A percentile compares a stretch with the other conserved stretches of the same genome.
Conservation (phyloP, 2,888 invertebrate genomes). For the Tanaodytes sp. region DNA sequence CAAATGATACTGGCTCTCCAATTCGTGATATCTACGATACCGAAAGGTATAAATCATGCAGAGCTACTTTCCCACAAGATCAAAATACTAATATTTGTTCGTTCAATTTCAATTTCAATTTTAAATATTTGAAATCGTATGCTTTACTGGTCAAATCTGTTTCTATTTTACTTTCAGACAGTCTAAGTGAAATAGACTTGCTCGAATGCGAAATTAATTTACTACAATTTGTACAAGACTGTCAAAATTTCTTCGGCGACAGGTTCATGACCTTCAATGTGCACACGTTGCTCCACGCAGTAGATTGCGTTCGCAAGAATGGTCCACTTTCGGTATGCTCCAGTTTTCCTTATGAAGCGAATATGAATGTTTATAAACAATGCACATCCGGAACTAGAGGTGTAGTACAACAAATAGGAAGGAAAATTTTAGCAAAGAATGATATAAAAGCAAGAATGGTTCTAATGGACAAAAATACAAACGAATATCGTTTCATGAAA, state of each 20-base stretch:
- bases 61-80: conserved; percentile 9
- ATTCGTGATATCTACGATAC: conserved; percentile 23
- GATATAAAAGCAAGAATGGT: conserved; percentile 12
- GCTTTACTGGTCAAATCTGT: conserved; percentile 27
- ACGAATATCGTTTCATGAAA: conserved; percentile 12
- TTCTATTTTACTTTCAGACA: conserved; percentile 13
- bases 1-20: background rate
- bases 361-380: conserved; percentile 37
- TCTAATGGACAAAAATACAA: background rate
- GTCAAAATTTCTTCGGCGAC: conserved; percentile 26
- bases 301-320: conserved; percentile 20
- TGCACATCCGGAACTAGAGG: conserved; percentile 35
- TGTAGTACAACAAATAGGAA: conserved; percentile 17
- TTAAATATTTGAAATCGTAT: conserved; percentile 34
- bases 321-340: conserved; percentile 33
- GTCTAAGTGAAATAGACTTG: conserved; percentile 29
- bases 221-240: conserved; percentile 27
- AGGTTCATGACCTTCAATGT: conserved; percentile 32
- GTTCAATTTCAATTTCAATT: conserved; percentile 27
- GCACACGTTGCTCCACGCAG: conserved; percentile 25
- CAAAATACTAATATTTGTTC: conserved; percentile 5
- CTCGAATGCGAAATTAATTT: conserved; percentile 35
- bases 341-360: conserved; percentile 29
- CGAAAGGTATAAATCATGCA: conserved; percentile 13
- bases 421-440: conserved; percentile 12